phyloP scores from a whole-genome alignment of 2,113 vertebrate species.

The Probosciger aterrimus region DNA sequence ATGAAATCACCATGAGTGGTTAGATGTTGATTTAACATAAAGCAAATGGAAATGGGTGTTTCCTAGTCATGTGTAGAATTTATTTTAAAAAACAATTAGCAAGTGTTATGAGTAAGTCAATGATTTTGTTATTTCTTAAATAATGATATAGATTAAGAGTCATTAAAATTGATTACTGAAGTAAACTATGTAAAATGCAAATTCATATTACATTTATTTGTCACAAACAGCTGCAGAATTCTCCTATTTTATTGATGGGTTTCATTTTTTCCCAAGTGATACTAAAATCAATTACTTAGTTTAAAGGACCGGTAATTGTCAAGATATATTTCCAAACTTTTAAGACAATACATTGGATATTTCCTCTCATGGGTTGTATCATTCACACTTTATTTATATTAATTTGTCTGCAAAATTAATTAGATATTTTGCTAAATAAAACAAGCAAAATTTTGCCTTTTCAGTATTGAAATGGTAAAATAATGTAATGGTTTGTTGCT shows the following conservation, averaged over 20 bases:
- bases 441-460: not conserved
- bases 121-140: conserved; percentile 72
- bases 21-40: conserved; percentile 87
- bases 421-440: not conserved
- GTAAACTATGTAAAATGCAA: conserved; percentile 59
- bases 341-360: not conserved
- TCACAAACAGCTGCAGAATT: conserved; percentile 66
- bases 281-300: conserved; percentile 44
- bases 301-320: conserved; percentile 22
- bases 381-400: conserved; percentile 13
- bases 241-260: conserved; percentile 51
- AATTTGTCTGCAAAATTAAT: conserved; percentile 14
- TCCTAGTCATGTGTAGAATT: conserved; percentile 75
- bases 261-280: conserved; percentile 45
- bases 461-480: not conserved
- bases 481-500: not conserved
- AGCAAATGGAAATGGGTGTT: conserved; percentile 86
- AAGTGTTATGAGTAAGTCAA: conserved; percentile 72
- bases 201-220: conserved; percentile 47
- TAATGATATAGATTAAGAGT: conserved; percentile 64
- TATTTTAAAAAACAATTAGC: conserved; percentile 79
- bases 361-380: not conserved
- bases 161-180: conserved; percentile 68
- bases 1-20: conserved; percentile 83
- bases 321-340: conserved; percentile 41